Percentiles rank a stretch among this genome's conserved stretches.
Evolutionary conservation across 2,888 invertebrate genomes (phyloP).

Genomic region (Plebejus melissa): DNA sequence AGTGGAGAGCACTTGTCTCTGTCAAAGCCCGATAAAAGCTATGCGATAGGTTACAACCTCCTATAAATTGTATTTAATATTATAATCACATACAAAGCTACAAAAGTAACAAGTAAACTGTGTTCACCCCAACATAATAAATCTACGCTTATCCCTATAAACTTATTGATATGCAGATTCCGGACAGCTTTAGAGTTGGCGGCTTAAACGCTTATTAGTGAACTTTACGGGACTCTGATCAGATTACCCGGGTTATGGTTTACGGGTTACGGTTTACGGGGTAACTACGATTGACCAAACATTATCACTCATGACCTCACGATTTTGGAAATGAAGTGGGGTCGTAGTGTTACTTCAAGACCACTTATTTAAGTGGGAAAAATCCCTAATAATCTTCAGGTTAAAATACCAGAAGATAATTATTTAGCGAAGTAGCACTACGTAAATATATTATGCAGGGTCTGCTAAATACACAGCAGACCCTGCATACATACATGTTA

Average conservation of each 20-base stretch:
- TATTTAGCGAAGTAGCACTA: neutral
- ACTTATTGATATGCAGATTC: constrained; percentile 10
- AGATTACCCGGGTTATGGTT: neutral
- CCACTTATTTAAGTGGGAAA: too few relatives aligned
- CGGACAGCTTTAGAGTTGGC: neutral
- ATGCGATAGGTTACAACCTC: too few relatives aligned
- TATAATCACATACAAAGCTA: too few relatives aligned
- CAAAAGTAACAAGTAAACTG: too few relatives aligned
- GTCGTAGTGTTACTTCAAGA: neutral
- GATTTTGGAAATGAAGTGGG: neutral
- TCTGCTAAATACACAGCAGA: too few relatives aligned
- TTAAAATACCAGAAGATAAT: too few relatives aligned
- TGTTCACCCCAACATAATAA: neutral
- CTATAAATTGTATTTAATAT: too few relatives aligned
- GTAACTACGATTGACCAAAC: neutral
- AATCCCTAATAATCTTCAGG: too few relatives aligned
- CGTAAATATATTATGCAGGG: neutral
- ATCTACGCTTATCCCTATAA: neutral
- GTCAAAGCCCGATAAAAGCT: too few relatives aligned
- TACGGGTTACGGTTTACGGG: neutral
- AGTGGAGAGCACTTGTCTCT: too few relatives aligned
- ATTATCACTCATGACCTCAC: neutral
- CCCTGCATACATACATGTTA: too few relatives aligned
- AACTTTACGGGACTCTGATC: constrained; percentile 3
- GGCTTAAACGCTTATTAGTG: constrained; percentile 15